A percentile compares a stretch with the other conserved stretches of the same genome.
Conservation (phyloP, 2,888 invertebrate genomes). For the Toxonevra muliebris region DNA sequence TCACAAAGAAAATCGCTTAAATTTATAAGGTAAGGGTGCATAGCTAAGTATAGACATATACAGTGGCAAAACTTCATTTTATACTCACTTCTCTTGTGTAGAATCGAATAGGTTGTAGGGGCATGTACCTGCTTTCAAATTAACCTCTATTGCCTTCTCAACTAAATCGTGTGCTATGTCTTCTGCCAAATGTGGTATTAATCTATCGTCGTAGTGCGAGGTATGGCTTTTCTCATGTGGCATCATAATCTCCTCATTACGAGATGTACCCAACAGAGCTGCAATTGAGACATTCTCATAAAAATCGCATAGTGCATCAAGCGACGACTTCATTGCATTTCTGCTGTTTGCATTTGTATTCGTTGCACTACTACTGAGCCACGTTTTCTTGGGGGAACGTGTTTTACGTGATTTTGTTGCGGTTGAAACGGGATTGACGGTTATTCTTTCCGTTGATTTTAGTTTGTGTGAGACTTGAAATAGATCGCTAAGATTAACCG, state of each 20-base stretch:
- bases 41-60: neutral
- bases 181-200: conserved; percentile 53
- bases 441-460: conserved; percentile 3
- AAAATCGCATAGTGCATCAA: conserved; percentile 66
- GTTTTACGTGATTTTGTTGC: conserved; percentile 50
- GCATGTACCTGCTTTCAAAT: conserved; percentile 52
- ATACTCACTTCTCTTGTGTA: conserved; percentile 49
- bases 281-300: conserved; percentile 60
- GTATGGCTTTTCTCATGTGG: conserved; percentile 20
- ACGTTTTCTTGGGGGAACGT: conserved; percentile 58
- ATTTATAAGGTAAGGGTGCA: conserved; percentile 39
- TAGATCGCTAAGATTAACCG: conserved; percentile 55
- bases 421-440: neutral
- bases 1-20: conserved; percentile 67
- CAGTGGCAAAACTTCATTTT: neutral
- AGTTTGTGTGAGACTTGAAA: conserved; percentile 44
- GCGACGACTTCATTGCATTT: conserved; percentile 38
- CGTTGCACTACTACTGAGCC: conserved; percentile 51
- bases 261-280: conserved; percentile 53
- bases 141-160: conserved; percentile 54
- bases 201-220: conserved; percentile 48
- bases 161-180: conserved; percentile 56
- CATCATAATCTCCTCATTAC: conserved; percentile 8
- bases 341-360: conserved; percentile 32
- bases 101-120: conserved; percentile 60